Evolutionary conservation across 1,140 invertebrate species (phyloP).

Genomic region (Papilio polytes): DNA sequence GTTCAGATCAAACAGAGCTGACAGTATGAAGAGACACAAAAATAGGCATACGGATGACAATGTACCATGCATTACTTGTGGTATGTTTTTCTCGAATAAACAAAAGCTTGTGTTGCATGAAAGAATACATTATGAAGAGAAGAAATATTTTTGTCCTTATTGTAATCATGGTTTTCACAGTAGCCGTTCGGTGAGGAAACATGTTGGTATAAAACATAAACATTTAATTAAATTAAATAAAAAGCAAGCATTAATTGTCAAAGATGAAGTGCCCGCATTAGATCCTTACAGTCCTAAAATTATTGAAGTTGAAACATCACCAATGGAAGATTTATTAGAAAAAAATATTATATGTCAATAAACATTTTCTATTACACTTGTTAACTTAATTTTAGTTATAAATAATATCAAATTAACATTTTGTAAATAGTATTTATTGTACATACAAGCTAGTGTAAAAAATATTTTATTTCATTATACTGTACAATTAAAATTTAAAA

Average conservation of each 20-base stretch:
- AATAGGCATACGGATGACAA: slow-evolving; percentile 59
- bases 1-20: slow-evolving; percentile 50
- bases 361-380: no score
- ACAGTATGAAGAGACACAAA: slow-evolving; percentile 54
- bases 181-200: slow-evolving; percentile 49
- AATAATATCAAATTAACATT: no score
- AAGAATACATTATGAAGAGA: slow-evolving; percentile 57
- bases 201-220: slow-evolving; percentile 53
- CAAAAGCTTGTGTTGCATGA: slow-evolving; percentile 57
- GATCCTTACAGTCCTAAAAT: slow-evolving; percentile 39
- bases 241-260: slow-evolving; percentile 42
- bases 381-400: no score
- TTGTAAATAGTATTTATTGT: no score
- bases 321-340: neutral
- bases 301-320: slow-evolving; percentile 37
- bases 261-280: slow-evolving; percentile 45
- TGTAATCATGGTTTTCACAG: slow-evolving; percentile 53
- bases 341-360: no score
- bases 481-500: no score
- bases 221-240: slow-evolving; percentile 18
- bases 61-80: slow-evolving; percentile 61
- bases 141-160: slow-evolving; percentile 53
- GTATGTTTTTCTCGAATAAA: slow-evolving; percentile 55
- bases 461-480: no score
- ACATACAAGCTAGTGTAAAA: no score